phyloP scores from a whole-genome alignment of 1,140 invertebrate species.

The Calliopsis andreniformis region DNA sequence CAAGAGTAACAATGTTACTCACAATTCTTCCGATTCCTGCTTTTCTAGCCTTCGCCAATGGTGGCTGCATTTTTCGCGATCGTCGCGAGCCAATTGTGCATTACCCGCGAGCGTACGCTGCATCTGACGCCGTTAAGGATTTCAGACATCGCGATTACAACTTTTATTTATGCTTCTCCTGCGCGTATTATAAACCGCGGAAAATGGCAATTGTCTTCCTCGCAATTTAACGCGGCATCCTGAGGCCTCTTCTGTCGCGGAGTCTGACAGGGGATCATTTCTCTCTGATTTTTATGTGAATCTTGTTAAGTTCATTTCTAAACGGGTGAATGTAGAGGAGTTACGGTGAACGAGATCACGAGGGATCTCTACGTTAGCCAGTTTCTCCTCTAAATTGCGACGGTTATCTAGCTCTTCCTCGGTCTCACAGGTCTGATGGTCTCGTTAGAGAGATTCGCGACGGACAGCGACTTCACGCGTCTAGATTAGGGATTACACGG shows the following conservation, averaged over 20 bases:
- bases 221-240: slow-evolving; percentile 6
- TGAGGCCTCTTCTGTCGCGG: not conserved
- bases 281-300: too few relatives aligned
- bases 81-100: not conserved
- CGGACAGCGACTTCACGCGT: not conserved
- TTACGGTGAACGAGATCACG: slow-evolving; percentile 22
- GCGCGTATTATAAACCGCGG: not conserved
- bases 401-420: not conserved
- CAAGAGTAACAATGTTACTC: not conserved
- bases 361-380: slow-evolving; percentile 29
- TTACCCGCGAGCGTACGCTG: not conserved
- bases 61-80: not conserved
- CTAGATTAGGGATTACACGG: slow-evolving; percentile 6
- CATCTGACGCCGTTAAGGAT: too few relatives aligned
- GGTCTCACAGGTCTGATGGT: slow-evolving; percentile 31
- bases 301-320: too few relatives aligned
- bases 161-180: not conserved
- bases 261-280: too few relatives aligned
- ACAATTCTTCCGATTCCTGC: not conserved
- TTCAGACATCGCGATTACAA: not conserved
- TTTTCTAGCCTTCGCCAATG: slow-evolving; percentile 1
- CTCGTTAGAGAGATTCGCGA: slow-evolving; percentile 39
- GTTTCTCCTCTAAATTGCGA: slow-evolving; percentile 31
- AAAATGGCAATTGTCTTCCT: not conserved
- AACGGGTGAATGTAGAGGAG: too few relatives aligned